Evolutionary conservation across 2,888 invertebrate genomes (phyloP), one percentile per base, ranked within the genome.

Genomic region (Caenorhabditis afra): DNA sequence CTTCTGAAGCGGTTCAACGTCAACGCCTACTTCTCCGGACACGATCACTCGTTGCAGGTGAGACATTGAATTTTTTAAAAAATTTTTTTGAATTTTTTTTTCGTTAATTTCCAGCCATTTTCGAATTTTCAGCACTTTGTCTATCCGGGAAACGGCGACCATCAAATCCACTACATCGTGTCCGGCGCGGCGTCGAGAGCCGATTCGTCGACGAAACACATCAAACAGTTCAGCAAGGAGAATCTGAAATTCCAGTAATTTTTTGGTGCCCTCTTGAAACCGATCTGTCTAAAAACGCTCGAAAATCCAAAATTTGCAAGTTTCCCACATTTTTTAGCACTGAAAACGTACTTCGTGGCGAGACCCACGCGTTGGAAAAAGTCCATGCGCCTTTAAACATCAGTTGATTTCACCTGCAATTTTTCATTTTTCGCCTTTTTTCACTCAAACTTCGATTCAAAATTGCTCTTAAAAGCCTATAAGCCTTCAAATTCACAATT

Each of bases 11-110:
- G 91, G 77, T 91, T 91, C 85, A 86, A 88, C 47, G 91, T 90
- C 4, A 91, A 90, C 52, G 91, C 91, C 2, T 92, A 92, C 84
- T 83, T 92, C 52, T 89, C 90, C 82, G 92, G 92, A 10, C 92
- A 92, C 84, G 92, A 92, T 77, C 92, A 92, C 84, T 91, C 91
- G 65, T 80, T 92, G 22, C 92, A 92, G 87, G 91, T 91, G 35
- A 14, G 4, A 29, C 29, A 29, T 29, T 29, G 7, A 29, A 29
- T 5, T 29, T 29, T 29, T 29, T 29, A 29, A 29, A 29, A 29
- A 29, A 29, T 29, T 29, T 29, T 29, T 29, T 29, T 29, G 7
- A 29, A 29, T 29, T 29, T 29, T 29, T 47, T 18, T 3, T 50
- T 23, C 49, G 55, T 71, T 57, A 57, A 39, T 14, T 8, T 18